These are phyloP conservation scores for Eretmocerus hayati DNA, from an alignment of 2,888 invertebrate species.

Conservation along the genomic window DNA sequence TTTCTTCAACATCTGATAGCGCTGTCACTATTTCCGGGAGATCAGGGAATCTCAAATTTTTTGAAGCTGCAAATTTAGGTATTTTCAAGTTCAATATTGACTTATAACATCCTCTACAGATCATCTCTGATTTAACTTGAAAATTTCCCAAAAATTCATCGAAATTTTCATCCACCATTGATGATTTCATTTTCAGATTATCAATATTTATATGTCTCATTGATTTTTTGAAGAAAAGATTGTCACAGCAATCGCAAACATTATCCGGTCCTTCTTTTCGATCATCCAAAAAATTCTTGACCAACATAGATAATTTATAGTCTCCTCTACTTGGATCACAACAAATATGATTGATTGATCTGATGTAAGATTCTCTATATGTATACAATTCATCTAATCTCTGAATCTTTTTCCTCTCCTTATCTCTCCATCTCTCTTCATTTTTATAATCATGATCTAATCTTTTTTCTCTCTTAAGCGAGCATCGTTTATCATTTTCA, in stretches of 20 bases:
- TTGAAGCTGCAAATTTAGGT: constrained; percentile 14
- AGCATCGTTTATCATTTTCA: too few species aligned
- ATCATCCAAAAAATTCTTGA: constrained; percentile 4
- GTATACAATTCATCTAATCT: neutral
- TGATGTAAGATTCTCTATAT: neutral
- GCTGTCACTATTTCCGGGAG: constrained; percentile 25
- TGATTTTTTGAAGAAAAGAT: constrained; percentile 6
- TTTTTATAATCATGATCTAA: too few species aligned
- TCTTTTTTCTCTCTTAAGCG: too few species aligned
- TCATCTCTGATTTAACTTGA: constrained; percentile 3
- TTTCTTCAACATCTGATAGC: constrained; percentile 33
- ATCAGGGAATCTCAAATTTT: constrained; percentile 22
- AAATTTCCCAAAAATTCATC: constrained; percentile 2
- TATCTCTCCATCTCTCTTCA: neutral
- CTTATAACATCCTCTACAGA: constrained; percentile 8
- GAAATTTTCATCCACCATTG: neutral
- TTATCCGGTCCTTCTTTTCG: constrained; percentile 8
- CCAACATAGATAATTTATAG: too few species aligned
- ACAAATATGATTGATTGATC: neutral
- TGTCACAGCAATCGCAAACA: constrained; percentile 10
- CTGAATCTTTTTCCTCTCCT: neutral
- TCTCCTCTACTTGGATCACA: too few species aligned
- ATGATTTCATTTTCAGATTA: constrained; percentile 3
- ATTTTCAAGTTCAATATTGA: neutral
- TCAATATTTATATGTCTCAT: neutral